Evolutionary conservation across 2,888 invertebrate genomes (phyloP).

Genomic region (Ceriagrion tenellum): DNA sequence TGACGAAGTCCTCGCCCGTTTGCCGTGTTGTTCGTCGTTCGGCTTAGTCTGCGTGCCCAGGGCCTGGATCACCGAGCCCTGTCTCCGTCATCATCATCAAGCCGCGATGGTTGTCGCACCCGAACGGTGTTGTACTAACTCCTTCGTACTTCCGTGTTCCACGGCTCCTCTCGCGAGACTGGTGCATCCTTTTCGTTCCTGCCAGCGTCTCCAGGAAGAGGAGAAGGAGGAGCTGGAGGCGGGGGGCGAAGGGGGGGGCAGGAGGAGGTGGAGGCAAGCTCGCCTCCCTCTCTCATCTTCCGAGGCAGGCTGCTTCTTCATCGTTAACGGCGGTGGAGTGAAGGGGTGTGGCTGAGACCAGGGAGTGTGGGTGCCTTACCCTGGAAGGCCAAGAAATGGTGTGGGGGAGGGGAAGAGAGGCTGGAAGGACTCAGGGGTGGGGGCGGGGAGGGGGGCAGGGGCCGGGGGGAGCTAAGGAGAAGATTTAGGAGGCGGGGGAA

Average conservation of each 20-base stretch:
- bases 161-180: background rate
- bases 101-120: background rate
- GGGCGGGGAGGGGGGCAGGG: background rate
- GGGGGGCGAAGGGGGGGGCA: background rate
- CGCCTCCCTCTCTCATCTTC: background rate
- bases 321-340: background rate
- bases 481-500: background rate
- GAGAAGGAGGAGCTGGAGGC: background rate
- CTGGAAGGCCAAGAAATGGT: background rate
- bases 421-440: background rate
- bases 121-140: background rate
- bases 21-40: background rate
- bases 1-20: background rate
- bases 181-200: background rate
- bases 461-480: background rate
- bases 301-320: background rate
- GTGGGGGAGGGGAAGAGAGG: background rate
- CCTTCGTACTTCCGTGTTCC: background rate
- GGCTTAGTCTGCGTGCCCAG: background rate
- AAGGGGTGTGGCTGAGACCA: background rate
- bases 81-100: background rate
- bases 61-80: background rate
- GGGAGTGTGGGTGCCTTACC: background rate
- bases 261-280: background rate
- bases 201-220: background rate